Evolutionary conservation across 2,888 invertebrate genomes (phyloP), one percentile per base, ranked within the genome.

Genomic region (Mylabris sibirica): DNA sequence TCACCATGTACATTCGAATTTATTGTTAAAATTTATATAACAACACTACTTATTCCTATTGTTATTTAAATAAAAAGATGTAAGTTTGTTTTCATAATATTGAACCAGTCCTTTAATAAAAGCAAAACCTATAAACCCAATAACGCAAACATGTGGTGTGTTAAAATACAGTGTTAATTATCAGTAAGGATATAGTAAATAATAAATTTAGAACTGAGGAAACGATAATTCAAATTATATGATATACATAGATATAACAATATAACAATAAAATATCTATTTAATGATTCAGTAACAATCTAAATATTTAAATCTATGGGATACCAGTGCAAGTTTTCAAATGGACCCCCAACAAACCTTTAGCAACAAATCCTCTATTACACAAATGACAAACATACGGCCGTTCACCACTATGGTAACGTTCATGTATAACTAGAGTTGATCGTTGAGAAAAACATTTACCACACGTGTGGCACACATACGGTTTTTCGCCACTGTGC

Each of bases 331-430:
- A 82, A 66, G 79, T 87, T 84, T 88, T 89, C 78, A 88, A 85
- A 73, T 90, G 89, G 84, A 88, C 87, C 74, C 88, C 87, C 64
- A 90, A 85, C 76, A 89, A 86, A 4, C 89, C 89, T 80, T 87
- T 87, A 67, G 89, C 88, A 64, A 89, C 88, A 83, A 89, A 90
- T 20, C 89, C 89, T 73, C 87, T 87, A 2, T 86, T 86, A 81
- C 90, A 90, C 75, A 88, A 83, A 69, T 80, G 84, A 80, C 90
- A 90, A 71, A 82, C 82, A 83, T 89, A 90, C 0, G 90, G 90
- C 34, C 75, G 67, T 62, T 78, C 79, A 4, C 78, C 79, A 3
- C 77, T 76, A 60, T 79, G 79, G 35, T 68, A 73, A 44, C 78
- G 67, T 12, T 75, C 65, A 63, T 76, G 76, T 9, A 71, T 68